Evolutionary conservation across 1,140 invertebrate species (phyloP).

Genomic region (Bradysia coprophila): DNA sequence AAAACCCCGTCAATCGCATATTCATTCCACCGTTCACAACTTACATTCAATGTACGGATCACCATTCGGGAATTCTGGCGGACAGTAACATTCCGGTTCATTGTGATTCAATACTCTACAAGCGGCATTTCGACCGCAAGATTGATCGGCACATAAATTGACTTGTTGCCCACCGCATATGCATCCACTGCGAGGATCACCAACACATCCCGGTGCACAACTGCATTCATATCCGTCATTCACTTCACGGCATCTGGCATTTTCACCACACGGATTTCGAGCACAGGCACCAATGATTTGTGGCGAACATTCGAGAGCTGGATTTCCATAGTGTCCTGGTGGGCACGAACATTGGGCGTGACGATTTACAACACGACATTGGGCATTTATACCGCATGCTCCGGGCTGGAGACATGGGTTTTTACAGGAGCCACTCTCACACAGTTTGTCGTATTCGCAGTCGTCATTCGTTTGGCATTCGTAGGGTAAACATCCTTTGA

Average conservation of each 20-base stretch:
- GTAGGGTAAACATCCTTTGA: constrained; percentile 47
- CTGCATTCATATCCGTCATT: constrained; percentile 55
- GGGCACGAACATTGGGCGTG: constrained; percentile 67
- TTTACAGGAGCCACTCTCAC: constrained; percentile 50
- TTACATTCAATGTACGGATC: constrained; percentile 74
- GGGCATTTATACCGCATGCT: constrained; percentile 66
- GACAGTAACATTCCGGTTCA: constrained; percentile 65
- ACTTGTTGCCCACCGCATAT: constrained; percentile 40
- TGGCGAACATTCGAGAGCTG: constrained; percentile 46
- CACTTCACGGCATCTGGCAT: constrained; percentile 59
- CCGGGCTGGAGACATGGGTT: constrained; percentile 63
- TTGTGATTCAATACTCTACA: constrained; percentile 47
- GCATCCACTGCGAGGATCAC: constrained; percentile 62
- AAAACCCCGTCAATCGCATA: too few relatives aligned
- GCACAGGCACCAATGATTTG: constrained; percentile 43
- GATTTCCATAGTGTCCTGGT: constrained; percentile 67
- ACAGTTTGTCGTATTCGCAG: constrained; percentile 59
- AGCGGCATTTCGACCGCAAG: constrained; percentile 64
- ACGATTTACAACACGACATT: constrained; percentile 61
- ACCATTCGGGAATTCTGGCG: constrained; percentile 55
- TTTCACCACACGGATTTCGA: constrained; percentile 65
- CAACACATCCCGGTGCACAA: constrained; percentile 58
- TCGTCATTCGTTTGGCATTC: constrained; percentile 61
- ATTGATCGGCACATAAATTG: constrained; percentile 45
- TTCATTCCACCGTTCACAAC: too few relatives aligned